Percentiles rank a stretch among this genome's conserved stretches.
Evolutionary conservation across 1,140 invertebrate genomes (phyloP).

Genomic region (Drosophila truncata): DNA sequence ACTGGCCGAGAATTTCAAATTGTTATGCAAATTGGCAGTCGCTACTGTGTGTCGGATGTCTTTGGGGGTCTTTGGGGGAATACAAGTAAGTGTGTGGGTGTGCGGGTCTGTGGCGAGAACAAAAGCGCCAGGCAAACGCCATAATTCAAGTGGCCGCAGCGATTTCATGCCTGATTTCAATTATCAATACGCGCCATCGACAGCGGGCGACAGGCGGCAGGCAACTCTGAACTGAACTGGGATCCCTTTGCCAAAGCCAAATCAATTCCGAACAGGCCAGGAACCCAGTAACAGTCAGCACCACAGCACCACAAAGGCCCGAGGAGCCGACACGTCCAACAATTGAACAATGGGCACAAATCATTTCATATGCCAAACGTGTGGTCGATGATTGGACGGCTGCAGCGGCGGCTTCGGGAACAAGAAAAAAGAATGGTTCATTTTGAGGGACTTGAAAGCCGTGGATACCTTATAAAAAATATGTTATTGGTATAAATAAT

Average conservation of each 20-base stretch:
- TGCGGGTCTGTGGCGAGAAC: conserved; percentile 66
- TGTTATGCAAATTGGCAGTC: conserved; percentile 71
- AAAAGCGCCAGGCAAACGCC: conserved; percentile 80
- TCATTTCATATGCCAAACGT: conserved; percentile 81
- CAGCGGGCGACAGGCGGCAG: conserved; percentile 48
- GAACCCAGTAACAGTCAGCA: conserved; percentile 11
- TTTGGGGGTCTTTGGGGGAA: conserved; percentile 7
- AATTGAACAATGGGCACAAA: conserved; percentile 80
- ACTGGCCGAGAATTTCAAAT: conserved; percentile 77
- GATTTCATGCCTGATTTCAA: conserved; percentile 83
- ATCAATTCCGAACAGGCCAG: conserved; percentile 29
- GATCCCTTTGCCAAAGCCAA: conserved; percentile 29
- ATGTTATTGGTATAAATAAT: not conserved
- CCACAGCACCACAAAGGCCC: conserved; percentile 28
- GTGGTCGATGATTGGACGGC: conserved; percentile 65
- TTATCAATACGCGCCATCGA: conserved; percentile 79
- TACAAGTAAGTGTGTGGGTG: not conserved
- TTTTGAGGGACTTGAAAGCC: not conserved
- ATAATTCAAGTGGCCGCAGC: conserved; percentile 80
- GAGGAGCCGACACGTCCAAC: conserved; percentile 49
- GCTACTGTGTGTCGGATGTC: conserved; percentile 44
- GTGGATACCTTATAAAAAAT: not conserved
- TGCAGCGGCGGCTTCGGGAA: conserved; percentile 20
- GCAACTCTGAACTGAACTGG: conserved; percentile 2
- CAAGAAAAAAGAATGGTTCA: conserved; percentile 24